Percentiles rank a stretch among this genome's conserved stretches.
These are phyloP conservation scores for Geococcyx californianus DNA, from an alignment of 2,113 vertebrate genomes.

Conservation along the genomic window DNA sequence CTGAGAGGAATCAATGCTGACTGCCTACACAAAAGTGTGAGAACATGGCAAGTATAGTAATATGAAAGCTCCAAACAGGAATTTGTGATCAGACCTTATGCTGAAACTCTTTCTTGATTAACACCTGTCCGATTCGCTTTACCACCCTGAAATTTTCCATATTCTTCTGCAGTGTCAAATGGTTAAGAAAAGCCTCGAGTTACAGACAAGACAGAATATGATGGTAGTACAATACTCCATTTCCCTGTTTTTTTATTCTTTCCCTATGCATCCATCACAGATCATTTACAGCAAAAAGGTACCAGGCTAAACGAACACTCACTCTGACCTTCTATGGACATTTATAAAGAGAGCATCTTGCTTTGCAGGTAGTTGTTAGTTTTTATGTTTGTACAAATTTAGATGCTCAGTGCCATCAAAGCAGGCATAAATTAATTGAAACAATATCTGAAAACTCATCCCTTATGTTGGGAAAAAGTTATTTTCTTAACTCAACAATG, in stretches of 20 bases:
- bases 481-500: not conserved
- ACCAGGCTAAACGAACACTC: not conserved
- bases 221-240: not conserved
- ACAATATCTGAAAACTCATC: not conserved
- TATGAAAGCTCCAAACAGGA: not conserved
- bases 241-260: not conserved
- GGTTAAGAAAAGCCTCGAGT: not conserved
- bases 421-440: not conserved
- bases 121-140: accelerated
- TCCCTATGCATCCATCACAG: not conserved
- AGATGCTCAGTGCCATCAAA: not conserved
- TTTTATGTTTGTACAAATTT: not conserved
- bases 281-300: not conserved
- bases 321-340: not conserved
- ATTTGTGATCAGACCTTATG: not conserved
- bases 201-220: not conserved
- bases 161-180: not conserved
- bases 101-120: not conserved
- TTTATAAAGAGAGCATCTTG: not conserved
- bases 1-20: not conserved
- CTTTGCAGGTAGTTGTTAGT: not conserved
- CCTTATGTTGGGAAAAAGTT: not conserved
- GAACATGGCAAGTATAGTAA: not conserved
- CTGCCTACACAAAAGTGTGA: not conserved
- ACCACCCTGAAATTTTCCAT: not conserved